These are phyloP conservation scores for Drosophila leonis DNA, from an alignment of 2,888 invertebrate genomes.

Conservation along the genomic window DNA sequence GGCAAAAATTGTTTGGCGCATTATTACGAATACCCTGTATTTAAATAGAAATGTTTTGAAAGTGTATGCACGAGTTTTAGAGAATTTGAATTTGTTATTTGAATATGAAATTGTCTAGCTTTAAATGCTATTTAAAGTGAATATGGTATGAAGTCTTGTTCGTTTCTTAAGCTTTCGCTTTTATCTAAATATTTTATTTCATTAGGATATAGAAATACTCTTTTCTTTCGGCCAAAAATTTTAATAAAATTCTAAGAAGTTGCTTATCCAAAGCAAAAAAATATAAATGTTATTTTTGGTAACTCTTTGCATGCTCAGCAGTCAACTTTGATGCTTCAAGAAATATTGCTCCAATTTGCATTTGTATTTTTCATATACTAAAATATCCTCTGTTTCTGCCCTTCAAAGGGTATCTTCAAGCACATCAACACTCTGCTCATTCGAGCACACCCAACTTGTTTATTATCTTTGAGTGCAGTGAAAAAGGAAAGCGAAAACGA, in stretches of 20 bases:
- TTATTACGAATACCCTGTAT: conserved; percentile 55
- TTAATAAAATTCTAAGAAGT: too few relatives aligned
- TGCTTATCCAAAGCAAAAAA: too few relatives aligned
- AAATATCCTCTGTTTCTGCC: too few relatives aligned
- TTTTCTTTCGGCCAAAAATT: too few relatives aligned
- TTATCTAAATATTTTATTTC: too few relatives aligned
- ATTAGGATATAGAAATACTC: too few relatives aligned
- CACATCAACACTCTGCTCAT: background rate
- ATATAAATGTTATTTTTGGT: too few relatives aligned
- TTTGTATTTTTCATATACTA: too few relatives aligned
- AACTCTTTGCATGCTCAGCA: too few relatives aligned
- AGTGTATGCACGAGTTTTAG: background rate
- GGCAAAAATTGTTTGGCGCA: conserved; percentile 69
- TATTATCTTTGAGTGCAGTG: conserved; percentile 39
- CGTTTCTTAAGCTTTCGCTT: too few relatives aligned
- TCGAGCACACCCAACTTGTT: conserved; percentile 17
- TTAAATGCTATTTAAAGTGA: background rate
- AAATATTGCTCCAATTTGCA: too few relatives aligned
- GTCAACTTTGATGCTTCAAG: too few relatives aligned
- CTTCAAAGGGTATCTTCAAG: conserved; percentile 26
- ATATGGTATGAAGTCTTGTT: background rate
- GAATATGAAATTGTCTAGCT: background rate
- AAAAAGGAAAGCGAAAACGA: conserved; percentile 60
- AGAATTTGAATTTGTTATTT: background rate
- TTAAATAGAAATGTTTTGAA: background rate